These are phyloP conservation scores for Poeciliopsis retropinna DNA, from an alignment of 2,113 vertebrate genomes.

Conservation along the genomic window DNA sequence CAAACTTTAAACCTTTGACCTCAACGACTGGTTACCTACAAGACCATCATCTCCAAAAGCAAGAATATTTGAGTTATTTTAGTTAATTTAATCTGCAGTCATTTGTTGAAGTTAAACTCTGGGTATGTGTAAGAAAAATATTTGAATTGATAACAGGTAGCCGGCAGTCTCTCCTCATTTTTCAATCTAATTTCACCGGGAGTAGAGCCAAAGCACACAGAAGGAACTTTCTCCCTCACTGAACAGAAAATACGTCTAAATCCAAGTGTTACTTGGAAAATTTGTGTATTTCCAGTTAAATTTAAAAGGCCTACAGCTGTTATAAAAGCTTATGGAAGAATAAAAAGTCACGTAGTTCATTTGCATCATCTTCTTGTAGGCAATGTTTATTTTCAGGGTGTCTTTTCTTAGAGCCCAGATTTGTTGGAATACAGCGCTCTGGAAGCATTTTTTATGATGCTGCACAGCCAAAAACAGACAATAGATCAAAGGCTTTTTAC, in stretches of 20 bases:
- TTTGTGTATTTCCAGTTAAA: conserved; percentile 6
- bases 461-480: conserved; percentile 15
- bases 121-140: conserved; percentile 82
- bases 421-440: conserved; percentile 6
- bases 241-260: conserved; percentile 47
- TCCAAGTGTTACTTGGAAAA: conserved; percentile 35
- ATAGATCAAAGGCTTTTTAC: conserved; percentile 36
- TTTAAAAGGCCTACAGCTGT: conserved; percentile 23
- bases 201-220: conserved; percentile 71
- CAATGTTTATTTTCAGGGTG: conserved; percentile 1
- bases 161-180: conserved; percentile 72
- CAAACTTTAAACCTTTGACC: conserved; percentile 40
- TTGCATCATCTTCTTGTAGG: conserved; percentile 11
- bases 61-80: conserved; percentile 63
- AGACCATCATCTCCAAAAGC: conserved; percentile 32
- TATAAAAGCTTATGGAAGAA: conserved; percentile 1
- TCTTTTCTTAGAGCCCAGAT: background rate
- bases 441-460: conserved; percentile 9
- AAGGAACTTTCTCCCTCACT: conserved; percentile 43
- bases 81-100: conserved; percentile 78
- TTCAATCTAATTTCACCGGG: conserved; percentile 69
- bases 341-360: conserved; percentile 3
- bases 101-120: conserved; percentile 79
- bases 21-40: conserved; percentile 32
- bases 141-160: conserved; percentile 83